Evolutionary conservation across 2,113 vertebrate genomes (phyloP).

Genomic region (Gymnarchus niloticus): DNA sequence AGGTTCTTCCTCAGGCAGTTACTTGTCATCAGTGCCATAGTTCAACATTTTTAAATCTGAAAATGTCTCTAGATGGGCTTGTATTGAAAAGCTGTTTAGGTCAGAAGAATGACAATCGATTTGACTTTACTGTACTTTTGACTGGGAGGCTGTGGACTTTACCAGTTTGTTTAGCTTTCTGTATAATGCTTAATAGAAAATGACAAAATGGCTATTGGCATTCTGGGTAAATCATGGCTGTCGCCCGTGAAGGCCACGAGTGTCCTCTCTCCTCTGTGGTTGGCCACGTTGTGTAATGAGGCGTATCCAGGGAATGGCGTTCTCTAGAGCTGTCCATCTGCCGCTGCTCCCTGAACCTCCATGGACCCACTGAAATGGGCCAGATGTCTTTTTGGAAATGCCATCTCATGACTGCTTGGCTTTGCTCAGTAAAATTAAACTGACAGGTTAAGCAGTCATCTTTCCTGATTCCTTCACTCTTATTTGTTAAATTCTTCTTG

Average conservation of each 20-base stretch:
- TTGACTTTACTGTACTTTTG: too few species aligned
- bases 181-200: neutral
- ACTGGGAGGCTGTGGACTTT: neutral
- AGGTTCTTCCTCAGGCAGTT: too few species aligned
- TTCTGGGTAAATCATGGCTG: neutral
- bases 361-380: neutral
- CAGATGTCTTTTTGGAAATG: neutral
- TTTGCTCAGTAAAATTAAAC: neutral
- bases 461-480: neutral
- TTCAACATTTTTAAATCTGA: neutral
- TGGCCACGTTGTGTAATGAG: neutral
- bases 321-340: neutral
- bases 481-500: neutral
- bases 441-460: neutral
- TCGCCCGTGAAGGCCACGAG: too few species aligned
- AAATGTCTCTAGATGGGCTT: too few species aligned
- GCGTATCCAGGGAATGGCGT: neutral
- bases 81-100: neutral
- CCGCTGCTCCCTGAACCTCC: neutral
- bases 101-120: neutral
- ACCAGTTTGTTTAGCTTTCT: neutral
- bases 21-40: too few species aligned
- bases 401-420: neutral
- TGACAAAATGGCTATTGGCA: neutral
- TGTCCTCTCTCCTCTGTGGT: neutral